Percentiles rank a stretch among this genome's conserved stretches.
Conservation (phyloP, 2,888 invertebrate genomes). For the Eugnorisma glareosa region DNA sequence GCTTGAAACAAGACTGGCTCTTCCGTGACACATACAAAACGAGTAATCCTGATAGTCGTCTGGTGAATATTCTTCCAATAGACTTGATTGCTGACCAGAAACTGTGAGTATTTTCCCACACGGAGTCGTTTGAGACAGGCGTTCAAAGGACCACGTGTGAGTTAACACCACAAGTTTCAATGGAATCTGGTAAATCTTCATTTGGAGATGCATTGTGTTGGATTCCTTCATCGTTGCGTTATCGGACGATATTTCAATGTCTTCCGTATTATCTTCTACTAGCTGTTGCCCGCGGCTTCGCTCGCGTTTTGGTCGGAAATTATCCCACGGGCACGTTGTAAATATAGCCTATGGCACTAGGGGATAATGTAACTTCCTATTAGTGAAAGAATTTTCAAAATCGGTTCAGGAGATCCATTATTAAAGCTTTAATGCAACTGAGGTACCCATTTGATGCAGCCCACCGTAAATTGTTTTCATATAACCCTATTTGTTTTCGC, state of each 20-base stretch:
- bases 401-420: no score
- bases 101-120: not conserved
- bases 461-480: no score
- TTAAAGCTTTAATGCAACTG: no score
- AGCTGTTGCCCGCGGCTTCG: no score
- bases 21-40: not conserved
- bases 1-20: not conserved
- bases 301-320: no score
- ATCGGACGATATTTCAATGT: not conserved
- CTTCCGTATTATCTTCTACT: not conserved
- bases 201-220: not conserved
- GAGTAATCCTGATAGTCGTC: not conserved
- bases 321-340: no score
- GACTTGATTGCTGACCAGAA: constrained; percentile 7
- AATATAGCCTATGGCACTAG: no score
- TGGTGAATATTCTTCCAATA: constrained; percentile 8
- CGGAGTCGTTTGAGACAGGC: no score
- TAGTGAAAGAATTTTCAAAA: no score
- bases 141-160: not conserved
- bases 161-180: constrained; percentile 1
- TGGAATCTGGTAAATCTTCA: not conserved
- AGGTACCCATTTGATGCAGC: no score
- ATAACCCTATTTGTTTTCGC: not conserved
- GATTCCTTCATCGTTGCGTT: not conserved
- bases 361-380: no score